Percentiles rank a stretch among this genome's conserved stretches.
Evolutionary conservation across 1,140 invertebrate genomes (phyloP).

Genomic region (Neoseiulus cucumeris): DNA sequence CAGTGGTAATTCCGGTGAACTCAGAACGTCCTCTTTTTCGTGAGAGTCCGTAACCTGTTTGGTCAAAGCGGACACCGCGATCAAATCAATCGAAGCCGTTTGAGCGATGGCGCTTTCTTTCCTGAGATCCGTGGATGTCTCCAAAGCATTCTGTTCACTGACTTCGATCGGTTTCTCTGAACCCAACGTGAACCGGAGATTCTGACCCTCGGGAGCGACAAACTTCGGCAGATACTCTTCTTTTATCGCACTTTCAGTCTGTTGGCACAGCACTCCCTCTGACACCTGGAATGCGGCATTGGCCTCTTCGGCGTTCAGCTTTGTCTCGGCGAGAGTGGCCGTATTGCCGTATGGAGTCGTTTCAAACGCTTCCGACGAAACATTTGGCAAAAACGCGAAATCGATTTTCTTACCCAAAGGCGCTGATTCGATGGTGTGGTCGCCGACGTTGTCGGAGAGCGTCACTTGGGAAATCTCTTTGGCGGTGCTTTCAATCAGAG

Average conservation of each 20-base stretch:
- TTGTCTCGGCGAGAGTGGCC: neutral
- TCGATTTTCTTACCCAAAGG: neutral
- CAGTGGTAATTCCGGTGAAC: neutral
- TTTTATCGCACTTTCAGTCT: neutral
- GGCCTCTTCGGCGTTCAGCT: neutral
- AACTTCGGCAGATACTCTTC: conserved; percentile 3
- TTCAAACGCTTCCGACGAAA: neutral
- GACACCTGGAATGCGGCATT: neutral
- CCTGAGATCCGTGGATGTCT: neutral
- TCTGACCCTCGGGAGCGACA: neutral
- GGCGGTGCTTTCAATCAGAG: neutral
- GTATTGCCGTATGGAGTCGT: neutral
- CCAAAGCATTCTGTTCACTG: neutral
- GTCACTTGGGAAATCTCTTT: neutral
- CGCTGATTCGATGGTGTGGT: neutral
- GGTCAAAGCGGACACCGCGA: neutral
- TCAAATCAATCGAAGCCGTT: neutral
- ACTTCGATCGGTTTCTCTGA: neutral
- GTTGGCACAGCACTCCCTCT: neutral
- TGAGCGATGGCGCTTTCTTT: neutral
- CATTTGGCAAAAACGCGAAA: neutral
- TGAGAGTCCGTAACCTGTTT: neutral
- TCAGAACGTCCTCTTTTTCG: neutral
- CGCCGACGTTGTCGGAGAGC: neutral
- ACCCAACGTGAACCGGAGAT: neutral